Conservation (phyloP, 2,888 invertebrate species). For the Apoda limacodes region DNA sequence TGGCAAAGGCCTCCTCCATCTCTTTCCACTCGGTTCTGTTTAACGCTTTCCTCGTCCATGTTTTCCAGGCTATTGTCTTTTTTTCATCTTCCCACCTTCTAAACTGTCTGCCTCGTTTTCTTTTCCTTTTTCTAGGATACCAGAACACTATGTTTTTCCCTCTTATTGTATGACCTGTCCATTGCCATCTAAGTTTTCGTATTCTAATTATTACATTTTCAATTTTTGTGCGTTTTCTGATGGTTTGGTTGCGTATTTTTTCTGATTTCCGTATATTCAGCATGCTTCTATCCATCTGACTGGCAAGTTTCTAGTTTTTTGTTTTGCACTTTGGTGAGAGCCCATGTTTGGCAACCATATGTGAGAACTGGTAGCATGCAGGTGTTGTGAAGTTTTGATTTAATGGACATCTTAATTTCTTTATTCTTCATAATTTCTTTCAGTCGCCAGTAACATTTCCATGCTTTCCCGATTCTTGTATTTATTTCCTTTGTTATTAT, state of each 20-base stretch:
- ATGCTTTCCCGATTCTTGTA: no score
- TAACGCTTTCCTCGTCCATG: slow-evolving; percentile 6
- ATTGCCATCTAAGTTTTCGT: slow-evolving; percentile 4
- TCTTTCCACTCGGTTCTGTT: slow-evolving; percentile 8
- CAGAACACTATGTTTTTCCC: slow-evolving; percentile 5
- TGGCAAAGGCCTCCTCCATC: slow-evolving; percentile 9
- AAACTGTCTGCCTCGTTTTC: slow-evolving; percentile 8
- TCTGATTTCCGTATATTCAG: slow-evolving; percentile 4
- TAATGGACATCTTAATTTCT: no score
- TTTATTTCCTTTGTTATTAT: slow-evolving; percentile 5
- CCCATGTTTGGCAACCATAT: no score
- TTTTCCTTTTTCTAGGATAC: slow-evolving; percentile 8
- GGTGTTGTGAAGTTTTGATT: no score
- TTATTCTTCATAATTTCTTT: no score
- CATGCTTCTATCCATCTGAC: no score
- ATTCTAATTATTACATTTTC: slow-evolving; percentile 4
- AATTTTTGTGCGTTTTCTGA: slow-evolving; percentile 4
- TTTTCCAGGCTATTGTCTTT: slow-evolving; percentile 6
- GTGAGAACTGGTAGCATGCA: no score
- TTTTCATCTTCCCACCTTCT: slow-evolving; percentile 11
- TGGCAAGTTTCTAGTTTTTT: slow-evolving; percentile 4
- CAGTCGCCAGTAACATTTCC: no score
- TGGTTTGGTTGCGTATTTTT: slow-evolving; percentile 1
- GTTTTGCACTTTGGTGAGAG: no score
- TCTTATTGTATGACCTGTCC: slow-evolving; percentile 6